Evolutionary conservation across 1,140 invertebrate species (phyloP), one percentile per base, ranked within the genome.

Genomic region (Drosophila ogumai): DNA sequence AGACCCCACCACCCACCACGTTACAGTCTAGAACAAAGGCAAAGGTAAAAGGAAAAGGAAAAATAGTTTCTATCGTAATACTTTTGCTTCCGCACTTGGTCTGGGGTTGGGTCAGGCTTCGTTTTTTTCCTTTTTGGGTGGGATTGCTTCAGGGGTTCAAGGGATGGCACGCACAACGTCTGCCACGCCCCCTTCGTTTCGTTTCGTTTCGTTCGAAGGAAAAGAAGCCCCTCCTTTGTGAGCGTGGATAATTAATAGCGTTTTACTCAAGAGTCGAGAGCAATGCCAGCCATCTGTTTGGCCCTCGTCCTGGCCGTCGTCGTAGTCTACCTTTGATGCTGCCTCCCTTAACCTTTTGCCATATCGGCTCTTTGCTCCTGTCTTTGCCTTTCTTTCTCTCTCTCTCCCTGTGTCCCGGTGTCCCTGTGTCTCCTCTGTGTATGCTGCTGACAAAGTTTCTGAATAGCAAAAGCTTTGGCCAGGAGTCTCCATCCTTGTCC

Each of bases 211-310:
- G 32, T 17, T 46, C 28, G 17, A 46, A 46, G 22, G 6, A 3
- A 52, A 34, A 52, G 50, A 15, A 47, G 67, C 59, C 19, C 34
- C 10, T 28, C 9, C 38, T 46, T 76, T 60, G 32, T 76, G 60
- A 25, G 40, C 43, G 52, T 46, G 79, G 80, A 87, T 87, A 87
- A 87, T 87, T 87, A 87, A 87, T 88, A 87, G 84, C 84, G 85
- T 88, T 87, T 87, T 88, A 88, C 80, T 87, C 75, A 87, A 84
- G 84, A 79, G 85, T 43, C 77, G 58, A 80, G 82, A 80, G 82
- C 79, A 87, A 87, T 87, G 84, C 84, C 82, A 88, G 80, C 72
- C 85, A 88, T 88, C 85, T 87, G 79, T 87, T 87, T 86, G 58
- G 66, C 44, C 36, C 52, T 67, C 71, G 52, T 57, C 64, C 47